Base-by-base conservation (phyloP, 2,113 vertebrate species). In the Urocynchramus pylzowi region DNA sequence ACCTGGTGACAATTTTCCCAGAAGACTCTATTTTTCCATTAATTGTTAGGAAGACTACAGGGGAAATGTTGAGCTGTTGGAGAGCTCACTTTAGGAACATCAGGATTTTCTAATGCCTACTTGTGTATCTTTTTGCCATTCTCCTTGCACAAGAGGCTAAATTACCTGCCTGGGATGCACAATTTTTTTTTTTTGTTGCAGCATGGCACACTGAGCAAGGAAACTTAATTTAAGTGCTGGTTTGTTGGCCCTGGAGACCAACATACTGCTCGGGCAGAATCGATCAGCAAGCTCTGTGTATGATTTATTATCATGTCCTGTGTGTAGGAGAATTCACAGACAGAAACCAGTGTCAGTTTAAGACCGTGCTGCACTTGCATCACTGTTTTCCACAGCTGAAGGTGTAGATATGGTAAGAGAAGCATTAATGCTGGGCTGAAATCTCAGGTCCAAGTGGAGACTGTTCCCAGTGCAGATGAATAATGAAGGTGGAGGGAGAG, bases 41-140 rank as follows among this genome's bases (percentile, higher is more conserved):
- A 95, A 93, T 96, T 93, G 93, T 96, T 88, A 84, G 67, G 21
- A 89, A 71, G 84, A 74, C 90, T 84, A 68, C 26, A 75, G 56
- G 60, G 92, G 53, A 53, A 94, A 84, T 0, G 0, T 16, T 28
- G 59, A 94, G 76, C 71, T 89, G 56, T 41, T 88, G 76, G 76
- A 90, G 64, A 87, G 26, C 76, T 93, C 79, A 8, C 87, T 96
- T 95, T 47, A 67, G 89, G 69, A 95, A 89, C 31, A 41, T 71
- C 59, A 70, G 53, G 37, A 20, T 83, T 90, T 91, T 53, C 59
- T 93, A 63, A 80, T 84, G 81, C 69, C 50, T 89, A 45, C 65
- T 39, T 41, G 83, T 84, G 53, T 94, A 87, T 75, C 64, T 78
- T 84, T 90, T 84, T 86, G 83, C 89, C 85, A 84, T 84, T 90